Base-by-base conservation (phyloP, 2,113 vertebrate species). In the Cnemophilus loriae region DNA sequence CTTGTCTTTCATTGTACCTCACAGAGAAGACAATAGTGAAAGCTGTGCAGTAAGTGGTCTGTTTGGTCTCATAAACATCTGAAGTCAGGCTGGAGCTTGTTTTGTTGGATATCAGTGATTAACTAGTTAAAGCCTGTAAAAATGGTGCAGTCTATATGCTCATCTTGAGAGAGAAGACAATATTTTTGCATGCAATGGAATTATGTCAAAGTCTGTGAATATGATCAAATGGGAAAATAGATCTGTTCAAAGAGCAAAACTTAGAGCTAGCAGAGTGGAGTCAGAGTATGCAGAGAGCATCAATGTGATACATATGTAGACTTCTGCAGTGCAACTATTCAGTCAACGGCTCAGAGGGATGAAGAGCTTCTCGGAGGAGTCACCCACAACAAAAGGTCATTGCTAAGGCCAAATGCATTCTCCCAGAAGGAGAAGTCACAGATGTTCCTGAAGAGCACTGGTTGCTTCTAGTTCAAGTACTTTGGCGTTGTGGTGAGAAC, bases 21-120 rank as follows among this genome's bases (percentile, higher is more conserved):
- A 99, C 95, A 98, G 98, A 93, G 95, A 98, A 5, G 99, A 99
- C 93, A 98, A 98, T 96, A 98, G 87, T 12, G 99, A 99, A 98
- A 98, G 97, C 84, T 99, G 99, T 83, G 71, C 89, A 15, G 99
- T 99, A 97, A 99, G 99, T 98, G 84, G 41, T 84, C 16, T 65
- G 0, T 84, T 92, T 46, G 37, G 33, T 71, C 33, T 10, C 6
- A 22, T 65, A 42, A 59, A 67, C 10, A 37, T 32, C 52, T 57
- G 30, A 68, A 91, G 67, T 85, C 12, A 21, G 56, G 17, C 42
- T 89, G 67, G 21, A 88, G 39, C 33, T 75, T 83, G 9, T 63
- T 91, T 69, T 50, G 14, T 73, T 50, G 30, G 27, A 5, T 80
- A 28, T 57, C 32, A 28, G 14, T 37, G 33, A 52, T 50, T 49